These are phyloP conservation scores for Solenopsis invicta DNA, from an alignment of 1,140 invertebrate genomes.

Conservation along the genomic window DNA sequence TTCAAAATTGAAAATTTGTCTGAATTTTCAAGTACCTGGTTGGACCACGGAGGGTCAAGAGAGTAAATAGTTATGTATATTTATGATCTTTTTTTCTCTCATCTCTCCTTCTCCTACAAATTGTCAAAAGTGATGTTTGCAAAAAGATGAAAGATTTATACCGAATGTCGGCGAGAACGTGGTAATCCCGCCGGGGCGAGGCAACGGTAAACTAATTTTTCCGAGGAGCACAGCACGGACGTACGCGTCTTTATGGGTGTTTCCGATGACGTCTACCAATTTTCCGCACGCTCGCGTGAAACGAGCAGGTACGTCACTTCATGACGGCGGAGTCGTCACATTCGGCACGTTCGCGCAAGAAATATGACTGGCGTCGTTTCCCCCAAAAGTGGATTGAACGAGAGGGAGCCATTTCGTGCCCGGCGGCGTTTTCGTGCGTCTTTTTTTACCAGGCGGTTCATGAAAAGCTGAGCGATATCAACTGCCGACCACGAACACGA, in stretches of 20 bases:
- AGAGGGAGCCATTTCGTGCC: conserved; percentile 57
- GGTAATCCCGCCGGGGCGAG: conserved; percentile 15
- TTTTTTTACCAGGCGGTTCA: conserved; percentile 48
- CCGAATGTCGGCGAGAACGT: conserved; percentile 2
- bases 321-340: conserved; percentile 50
- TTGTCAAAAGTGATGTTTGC: conserved; percentile 1
- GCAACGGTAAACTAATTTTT: conserved; percentile 54
- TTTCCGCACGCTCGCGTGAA: conserved; percentile 35
- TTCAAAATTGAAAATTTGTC: no score
- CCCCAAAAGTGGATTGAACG: conserved; percentile 61
- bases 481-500: conserved; percentile 50
- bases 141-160: conserved; percentile 36
- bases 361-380: conserved; percentile 54
- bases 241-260: conserved; percentile 42
- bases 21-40: no score
- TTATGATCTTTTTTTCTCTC: no score
- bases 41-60: no score
- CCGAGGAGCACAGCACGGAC: conserved; percentile 2
- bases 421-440: conserved; percentile 47
- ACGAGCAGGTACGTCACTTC: conserved; percentile 49
- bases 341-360: conserved; percentile 59
- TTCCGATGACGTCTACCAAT: conserved; percentile 56
- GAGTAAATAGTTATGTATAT: no score
- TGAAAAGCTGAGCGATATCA: conserved; percentile 58
- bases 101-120: background rate